Percentiles rank a stretch among this genome's conserved stretches.
Evolutionary conservation across 2,797 vertebrate genomes (phyloP).

Genomic region (Podarcis siculus): DNA sequence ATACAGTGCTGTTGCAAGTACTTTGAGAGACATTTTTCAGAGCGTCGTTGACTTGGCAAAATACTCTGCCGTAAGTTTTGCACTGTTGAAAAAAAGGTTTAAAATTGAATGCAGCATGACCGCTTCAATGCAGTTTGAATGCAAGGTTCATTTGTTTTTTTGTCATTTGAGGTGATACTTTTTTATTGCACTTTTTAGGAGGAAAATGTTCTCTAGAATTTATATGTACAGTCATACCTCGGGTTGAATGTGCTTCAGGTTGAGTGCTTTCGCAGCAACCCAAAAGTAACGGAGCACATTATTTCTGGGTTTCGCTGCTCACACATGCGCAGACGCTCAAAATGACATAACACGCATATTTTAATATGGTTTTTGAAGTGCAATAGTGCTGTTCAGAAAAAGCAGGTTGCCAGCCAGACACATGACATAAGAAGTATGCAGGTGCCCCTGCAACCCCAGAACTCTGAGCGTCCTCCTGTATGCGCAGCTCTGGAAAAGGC

Average conservation of each 20-base stretch:
- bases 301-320: too few relatives aligned
- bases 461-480: too few relatives aligned
- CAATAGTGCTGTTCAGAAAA: background rate
- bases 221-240: too few relatives aligned
- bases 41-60: background rate
- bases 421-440: background rate
- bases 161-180: background rate
- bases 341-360: too few relatives aligned
- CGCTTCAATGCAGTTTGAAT: background rate
- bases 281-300: rapidly evolving
- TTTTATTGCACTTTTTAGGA: background rate
- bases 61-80: background rate
- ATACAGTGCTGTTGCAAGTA: rapidly evolving
- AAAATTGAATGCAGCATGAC: background rate
- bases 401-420: background rate
- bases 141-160: background rate
- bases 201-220: too few relatives aligned
- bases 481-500: too few relatives aligned
- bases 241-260: too few relatives aligned
- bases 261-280: too few relatives aligned
- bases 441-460: too few relatives aligned
- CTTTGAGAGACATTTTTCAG: background rate
- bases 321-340: too few relatives aligned
- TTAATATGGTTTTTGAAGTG: background rate
- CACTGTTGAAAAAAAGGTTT: background rate